Base-by-base conservation (phyloP, 1,140 invertebrate genomes). In the Pseudoatta argentina region DNA sequence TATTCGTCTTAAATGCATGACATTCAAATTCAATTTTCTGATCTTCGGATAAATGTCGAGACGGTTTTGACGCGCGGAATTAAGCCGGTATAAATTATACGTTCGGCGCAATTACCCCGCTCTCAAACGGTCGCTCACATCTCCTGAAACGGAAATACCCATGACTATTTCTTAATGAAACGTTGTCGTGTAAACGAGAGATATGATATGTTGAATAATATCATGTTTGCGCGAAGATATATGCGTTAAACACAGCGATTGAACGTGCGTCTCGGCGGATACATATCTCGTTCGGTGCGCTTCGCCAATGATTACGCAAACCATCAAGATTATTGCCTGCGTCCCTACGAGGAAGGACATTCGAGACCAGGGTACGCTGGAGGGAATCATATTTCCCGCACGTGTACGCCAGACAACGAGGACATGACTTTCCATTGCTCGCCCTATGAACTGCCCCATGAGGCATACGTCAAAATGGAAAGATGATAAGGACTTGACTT, bases 301-400 rank as follows among this genome's bases (percentile, higher is more conserved):
- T 55, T 57, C 73, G 61, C 34, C n/a, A 12, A 57, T 79, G 66
- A 85, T 57, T 79, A 71, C 71, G 72, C 88, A 64, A 77, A 86
- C 27, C 51, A 24, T 48, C 63, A 57, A 83, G 87, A 88, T 89
- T 88, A 88, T 86, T 86, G 77, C 85, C 44, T 75, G 55, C 55
- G 44, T 64, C 67, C 59, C 83, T 48, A 67, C 53, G 72, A 77
- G 76, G 34, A 89, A 83, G 88, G 88, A 89, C 72, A 89, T 83
- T 85, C 61, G 88, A 89, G 88, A 73, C 55, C 39, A 63, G 86
- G 64, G 57, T 55, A 59, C 55, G 81, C 57, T 18, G 14, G 21
- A 57, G 57, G 30, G 64, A 79, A 88, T 90, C 77, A 44, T 77
- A 59, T 90, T 91, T 90, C 89, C 72, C 76, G 75, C 90, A 90